A percentile compares a stretch with the other conserved stretches of the same genome.
phyloP scores from a whole-genome alignment of 2,797 vertebrate genomes.

The Craterocephalus amniculus region DNA sequence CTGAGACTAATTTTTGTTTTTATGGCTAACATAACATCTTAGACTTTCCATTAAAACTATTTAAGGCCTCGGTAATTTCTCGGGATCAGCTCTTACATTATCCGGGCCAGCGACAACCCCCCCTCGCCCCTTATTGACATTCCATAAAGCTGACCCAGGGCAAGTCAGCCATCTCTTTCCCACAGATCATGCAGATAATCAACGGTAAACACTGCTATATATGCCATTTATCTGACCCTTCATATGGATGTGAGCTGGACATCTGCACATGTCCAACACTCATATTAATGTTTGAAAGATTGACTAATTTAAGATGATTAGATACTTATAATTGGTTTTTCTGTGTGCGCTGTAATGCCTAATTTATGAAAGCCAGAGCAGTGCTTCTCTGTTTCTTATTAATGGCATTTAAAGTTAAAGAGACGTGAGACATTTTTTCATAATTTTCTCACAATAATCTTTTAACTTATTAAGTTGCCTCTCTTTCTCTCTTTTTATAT shows the following conservation, averaged over 20 bases:
- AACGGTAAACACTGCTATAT: constrained; percentile 33
- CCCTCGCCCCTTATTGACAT: constrained; percentile 72
- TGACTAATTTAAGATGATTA: constrained; percentile 1
- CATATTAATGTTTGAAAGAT: constrained; percentile 28
- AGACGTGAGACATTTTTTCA: constrained; percentile 25
- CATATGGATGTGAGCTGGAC: constrained; percentile 26
- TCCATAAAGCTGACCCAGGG: constrained; percentile 75
- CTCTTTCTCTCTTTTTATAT: constrained; percentile 33
- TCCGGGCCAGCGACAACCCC: constrained; percentile 34
- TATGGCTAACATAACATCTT: constrained; percentile 40
- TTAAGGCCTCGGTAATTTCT: constrained; percentile 72
- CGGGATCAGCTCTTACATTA: constrained; percentile 71
- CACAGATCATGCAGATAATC: constrained; percentile 70
- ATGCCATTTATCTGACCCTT: constrained; percentile 27
- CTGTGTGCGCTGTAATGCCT: constrained; percentile 15
- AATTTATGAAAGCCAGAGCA: constrained; percentile 49
- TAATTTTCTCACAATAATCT: constrained; percentile 45
- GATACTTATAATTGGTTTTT: constrained; percentile 30
- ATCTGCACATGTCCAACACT: constrained; percentile 22
- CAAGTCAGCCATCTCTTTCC: constrained; percentile 70
- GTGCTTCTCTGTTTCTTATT: constrained; percentile 28
- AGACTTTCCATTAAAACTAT: constrained; percentile 72
- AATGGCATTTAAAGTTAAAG: constrained; percentile 41
- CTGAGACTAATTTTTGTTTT: constrained; percentile 43
- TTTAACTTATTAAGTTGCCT: constrained; percentile 70